Base-by-base conservation (phyloP, 1,140 invertebrate genomes). In the Drosophila sechellia region DNA sequence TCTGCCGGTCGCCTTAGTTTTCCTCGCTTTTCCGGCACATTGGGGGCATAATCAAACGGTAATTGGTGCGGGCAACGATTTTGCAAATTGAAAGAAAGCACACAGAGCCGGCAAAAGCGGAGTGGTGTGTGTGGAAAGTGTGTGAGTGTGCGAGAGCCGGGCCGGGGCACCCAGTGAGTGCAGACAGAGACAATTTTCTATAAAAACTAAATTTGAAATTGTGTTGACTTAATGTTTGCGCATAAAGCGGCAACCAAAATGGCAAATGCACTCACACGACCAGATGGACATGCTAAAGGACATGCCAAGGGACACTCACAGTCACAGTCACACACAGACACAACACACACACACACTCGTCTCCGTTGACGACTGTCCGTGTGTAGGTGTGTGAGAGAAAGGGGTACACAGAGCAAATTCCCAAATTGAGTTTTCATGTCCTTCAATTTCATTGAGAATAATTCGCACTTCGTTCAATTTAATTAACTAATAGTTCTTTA, bases 201-300 rank as follows among this genome's bases (percentile, higher is more conserved):
- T 89, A 84, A 87, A 80, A 87, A 79, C 84, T 70, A 84, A 84
- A 87, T 87, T 89, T 80, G 66, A 89, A 89, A 89, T 89, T 89
- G 84, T 89, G 84, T 89, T 89, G 84, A 89, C 85, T 90, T 89
- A 89, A 89, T 80, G 68, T 79, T 87, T 68, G 75, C 75, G 83
- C 81, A 84, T 85, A 85, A 86, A 86, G 75, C 65, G 81, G 72
- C 58, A 79, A 79, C 71, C 61, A 77, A 86, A 77, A 81, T 80
- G 79, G 79, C 79, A 89, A 84, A 89, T 89, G 84, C 83, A 87
- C 65, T 89, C 66, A 64, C 60, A 72, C 65, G 63, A 77, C 74
- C 65, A 87, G 57, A 78, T 66, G 73, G 60, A 78, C 73, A 77
- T 46, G 66, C 64, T 71, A 57, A 71, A 71, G 65, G 68, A 71